Base-by-base conservation (phyloP, 2,888 invertebrate species). In the Eupithecia pulchellata region DNA sequence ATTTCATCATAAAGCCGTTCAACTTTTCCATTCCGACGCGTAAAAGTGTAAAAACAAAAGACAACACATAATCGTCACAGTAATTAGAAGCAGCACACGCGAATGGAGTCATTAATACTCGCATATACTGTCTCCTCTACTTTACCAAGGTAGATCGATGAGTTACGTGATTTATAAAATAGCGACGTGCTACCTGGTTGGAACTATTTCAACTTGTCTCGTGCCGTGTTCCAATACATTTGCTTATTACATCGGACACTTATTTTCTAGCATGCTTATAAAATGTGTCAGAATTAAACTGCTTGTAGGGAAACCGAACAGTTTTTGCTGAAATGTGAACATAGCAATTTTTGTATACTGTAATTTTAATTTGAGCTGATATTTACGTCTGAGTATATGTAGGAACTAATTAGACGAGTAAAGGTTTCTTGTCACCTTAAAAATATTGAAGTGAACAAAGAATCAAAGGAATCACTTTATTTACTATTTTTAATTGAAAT, bases 11-110 rank as follows among this genome's bases (percentile, higher is more conserved):
- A 89, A 84, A 85, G 73, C 64, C 89, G 81, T 88, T 89, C 89
- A 89, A 90, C 91, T 91, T 90, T 91, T 91, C 89, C 89, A 90
- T 89, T 90, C 85, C 85, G 84, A 85, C 81, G 87, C 86, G 84
- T 84, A 84, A 83, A 86, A 83, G 84, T 84, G 85, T 86, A 89
- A 90, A 90, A 89, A 87, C 29, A 85, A 75, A 78, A 86, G 82
- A 90, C 90, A 90, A 90, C 89, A 87, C 87, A 86, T 89, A 87
- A 87, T 86, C 84, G 85, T 79, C 80, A 81, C 75, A 74, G 81
- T 87, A 90, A 91, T 90, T 89, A 89, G 79, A 80, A 75, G 79
- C 76, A 77, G 73, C 77, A 82, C 90, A 89, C 90, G 89, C 90
- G 82, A 89, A 64, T 75, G 66, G 57, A 58, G 62, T 67, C 75